Base-by-base conservation (phyloP, 2,113 vertebrate genomes). In the Gambusia affinis region DNA sequence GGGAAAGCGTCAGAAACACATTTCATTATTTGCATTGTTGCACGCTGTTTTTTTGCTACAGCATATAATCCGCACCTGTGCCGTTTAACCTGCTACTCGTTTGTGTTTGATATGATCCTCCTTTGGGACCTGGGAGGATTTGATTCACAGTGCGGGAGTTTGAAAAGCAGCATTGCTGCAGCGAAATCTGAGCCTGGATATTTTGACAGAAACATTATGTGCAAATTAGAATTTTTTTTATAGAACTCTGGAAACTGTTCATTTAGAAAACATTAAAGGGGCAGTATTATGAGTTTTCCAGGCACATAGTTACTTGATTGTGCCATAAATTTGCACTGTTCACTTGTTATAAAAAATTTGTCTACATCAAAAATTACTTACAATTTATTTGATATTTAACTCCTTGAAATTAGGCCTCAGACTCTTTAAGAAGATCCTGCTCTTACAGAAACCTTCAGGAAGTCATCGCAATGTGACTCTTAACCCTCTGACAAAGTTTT, bases 101-200 rank as follows among this genome's bases (percentile, higher is more conserved):
- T 64, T 11, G 12, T 78, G 27, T 73, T 73, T 74, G 57, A 64
- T 76, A 73, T 27, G 66, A 51, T 51, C 57, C 72, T 42, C 80
- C 62, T 80, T 74, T 60, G 71, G 69, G 69, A 78, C 31, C 71
- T 4, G 7, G 60, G 60, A 27, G 30, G 75, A 85, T 81, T 76
- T 63, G 72, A 73, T 78, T 30, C 10, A 76, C 51, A 42, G 31
- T 27, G 60, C 60, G 66, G 51, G 54, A 75, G 10, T 61, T 64
- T 64, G 76, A 60, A 68, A 37, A 61, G 75, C 30, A 72, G 60
- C 54, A 66, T 47, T 27, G 57, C 67, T 42, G 80, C 60, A 60
- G 62, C 60, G 76, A 67, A 76, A 64, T 8, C 35, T 10, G 44
- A 75, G 54, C 28, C 14, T 24, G 27, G 29, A 57, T 67, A 12